Conservation (phyloP, 2,113 vertebrate species). For the Gobius niger region DNA sequence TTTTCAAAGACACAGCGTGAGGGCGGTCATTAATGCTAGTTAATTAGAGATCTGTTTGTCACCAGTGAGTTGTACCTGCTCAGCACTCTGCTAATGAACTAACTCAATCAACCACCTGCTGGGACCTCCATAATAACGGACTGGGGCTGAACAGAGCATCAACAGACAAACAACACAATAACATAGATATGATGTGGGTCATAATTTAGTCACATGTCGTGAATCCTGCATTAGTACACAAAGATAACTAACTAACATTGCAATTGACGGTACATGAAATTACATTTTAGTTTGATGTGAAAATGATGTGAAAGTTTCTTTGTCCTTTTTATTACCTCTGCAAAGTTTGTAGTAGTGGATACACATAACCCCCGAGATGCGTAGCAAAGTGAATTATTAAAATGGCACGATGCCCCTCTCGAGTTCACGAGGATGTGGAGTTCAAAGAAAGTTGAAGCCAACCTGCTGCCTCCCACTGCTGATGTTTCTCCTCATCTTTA, state of each 20-base stretch:
- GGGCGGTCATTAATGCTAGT: conserved; percentile 62
- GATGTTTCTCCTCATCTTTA: conserved; percentile 13
- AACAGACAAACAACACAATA: conserved; percentile 31
- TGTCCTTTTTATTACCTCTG: too few relatives aligned
- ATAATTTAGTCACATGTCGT: neutral
- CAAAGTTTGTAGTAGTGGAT: too few relatives aligned
- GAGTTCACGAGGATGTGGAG: conserved; percentile 4
- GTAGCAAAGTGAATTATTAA: conserved; percentile 3
- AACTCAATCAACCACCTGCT: conserved; percentile 70
- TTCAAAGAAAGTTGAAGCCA: conserved; percentile 29
- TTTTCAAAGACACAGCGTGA: conserved; percentile 31
- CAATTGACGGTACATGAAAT: too few relatives aligned
- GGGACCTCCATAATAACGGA: conserved; percentile 54
- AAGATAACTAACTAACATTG: conserved; percentile 2
- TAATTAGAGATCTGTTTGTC: conserved; percentile 71
- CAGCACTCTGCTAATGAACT: conserved; percentile 72
- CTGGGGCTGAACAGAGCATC: conserved; percentile 26
- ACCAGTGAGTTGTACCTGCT: conserved; percentile 64
- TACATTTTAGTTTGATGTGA: too few relatives aligned
- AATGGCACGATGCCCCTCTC: neutral
- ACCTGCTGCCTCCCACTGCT: conserved; percentile 5
- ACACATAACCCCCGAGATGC: neutral
- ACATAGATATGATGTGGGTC: conserved; percentile 20
- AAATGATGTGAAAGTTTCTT: too few relatives aligned
- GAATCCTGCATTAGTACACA: conserved; percentile 1